Evolutionary conservation across 2,113 vertebrate genomes (phyloP), one percentile per base, ranked within the genome.

Genomic region (Istiophorus platypterus): DNA sequence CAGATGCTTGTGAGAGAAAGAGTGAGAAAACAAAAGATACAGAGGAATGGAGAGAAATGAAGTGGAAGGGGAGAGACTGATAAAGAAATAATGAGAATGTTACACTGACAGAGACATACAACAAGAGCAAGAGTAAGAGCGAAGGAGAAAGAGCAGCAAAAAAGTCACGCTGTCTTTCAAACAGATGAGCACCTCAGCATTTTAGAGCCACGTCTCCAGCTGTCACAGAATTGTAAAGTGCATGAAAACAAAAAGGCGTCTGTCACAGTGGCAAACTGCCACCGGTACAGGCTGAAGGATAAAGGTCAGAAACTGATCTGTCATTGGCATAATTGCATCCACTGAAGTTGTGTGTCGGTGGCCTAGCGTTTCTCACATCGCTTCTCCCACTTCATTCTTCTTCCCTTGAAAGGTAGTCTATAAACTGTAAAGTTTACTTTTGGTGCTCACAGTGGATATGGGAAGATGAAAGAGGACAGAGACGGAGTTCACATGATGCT

Each of bases 281-380:
- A 81, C 85, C 89, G 85, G 74, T 57, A 51, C 82, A 61, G 82
- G 57, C 68, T 64, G 65, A 84, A 74, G 84, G 88, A 93, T 87
- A 91, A 91, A 91, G 93, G 94, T 93, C 94, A 93, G 81, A 87
- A 84, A 92, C 94, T 90, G 91, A 94, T 92, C 91, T 68, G 92
- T 92, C 93, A 88, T 92, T 92, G 90, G 90, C 91, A 94, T 94
- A 93, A 95, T 93, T 94, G 91, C 91, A 93, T 92, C 89, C 72
- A 70, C 80, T 31, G 82, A 87, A 89, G 90, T 84, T 92, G 87
- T 86, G 78, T 85, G 85, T 85, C 79, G 63, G 85, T 26, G 78
- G 73, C 80, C 83, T 56, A 77, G 82, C 61, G 66, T 80, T 87
- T 83, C 85, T 85, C 82, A 92, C 92, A 95, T 94, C 95, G 92